phyloP scores from a whole-genome alignment of 2,797 vertebrate species.

The Oophaga sylvatica region DNA sequence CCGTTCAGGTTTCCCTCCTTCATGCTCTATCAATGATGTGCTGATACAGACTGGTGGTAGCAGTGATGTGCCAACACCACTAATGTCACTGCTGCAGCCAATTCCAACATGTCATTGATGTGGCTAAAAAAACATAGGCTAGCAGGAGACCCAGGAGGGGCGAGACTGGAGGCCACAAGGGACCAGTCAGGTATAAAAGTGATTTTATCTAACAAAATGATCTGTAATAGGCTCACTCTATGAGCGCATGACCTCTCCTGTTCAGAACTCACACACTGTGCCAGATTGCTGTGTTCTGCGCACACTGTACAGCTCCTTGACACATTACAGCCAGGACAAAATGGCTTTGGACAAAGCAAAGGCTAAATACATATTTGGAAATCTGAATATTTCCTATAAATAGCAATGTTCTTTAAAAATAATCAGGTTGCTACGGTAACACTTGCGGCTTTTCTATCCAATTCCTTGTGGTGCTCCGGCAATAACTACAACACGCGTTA shows the following conservation, averaged over 20 bases:
- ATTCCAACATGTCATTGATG: no score
- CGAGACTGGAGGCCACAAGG: no score
- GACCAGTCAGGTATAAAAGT: no score
- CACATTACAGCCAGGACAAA: conserved; percentile 36
- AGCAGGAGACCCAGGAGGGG: no score
- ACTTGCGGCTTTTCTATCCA: conserved; percentile 26
- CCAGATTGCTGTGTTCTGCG: conserved; percentile 24
- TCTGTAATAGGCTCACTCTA: conserved; percentile 16
- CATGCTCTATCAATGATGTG: no score
- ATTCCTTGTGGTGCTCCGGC: conserved; percentile 28
- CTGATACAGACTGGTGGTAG: no score
- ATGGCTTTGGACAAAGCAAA: conserved; percentile 45
- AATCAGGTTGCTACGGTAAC: conserved; percentile 53
- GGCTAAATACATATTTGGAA: conserved; percentile 44
- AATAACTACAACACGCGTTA: conserved; percentile 38
- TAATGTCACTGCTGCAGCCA: no score
- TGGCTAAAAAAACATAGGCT: no score
- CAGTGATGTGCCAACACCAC: no score
- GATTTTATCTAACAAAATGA: neutral
- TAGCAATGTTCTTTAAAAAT: conserved; percentile 49
- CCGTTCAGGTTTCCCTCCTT: no score
- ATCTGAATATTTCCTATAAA: conserved; percentile 55
- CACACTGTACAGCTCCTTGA: conserved; percentile 43
- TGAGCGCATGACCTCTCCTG: neutral
- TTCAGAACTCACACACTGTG: conserved; percentile 41